These are phyloP conservation scores for Pegoplata infirma DNA, from an alignment of 2,888 invertebrate species.

Conservation along the genomic window DNA sequence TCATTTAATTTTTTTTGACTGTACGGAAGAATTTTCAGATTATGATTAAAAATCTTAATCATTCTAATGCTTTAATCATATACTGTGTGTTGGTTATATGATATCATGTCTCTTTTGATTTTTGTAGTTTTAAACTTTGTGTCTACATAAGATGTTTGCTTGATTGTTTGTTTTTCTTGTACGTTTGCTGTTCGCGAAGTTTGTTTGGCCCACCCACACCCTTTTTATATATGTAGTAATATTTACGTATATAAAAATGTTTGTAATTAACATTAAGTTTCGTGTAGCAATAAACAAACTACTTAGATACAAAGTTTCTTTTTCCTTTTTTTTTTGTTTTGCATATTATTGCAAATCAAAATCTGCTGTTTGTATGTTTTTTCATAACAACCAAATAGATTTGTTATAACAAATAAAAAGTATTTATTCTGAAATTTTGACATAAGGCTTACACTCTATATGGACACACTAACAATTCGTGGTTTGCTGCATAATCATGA, in stretches of 20 bases:
- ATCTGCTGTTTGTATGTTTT: conserved; percentile 1
- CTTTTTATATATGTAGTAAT: too few relatives aligned
- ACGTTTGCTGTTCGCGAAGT: too few relatives aligned
- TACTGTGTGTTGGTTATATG: not conserved
- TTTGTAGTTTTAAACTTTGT: not conserved
- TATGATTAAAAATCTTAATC: conserved; percentile 15
- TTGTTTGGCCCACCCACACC: conserved; percentile 57
- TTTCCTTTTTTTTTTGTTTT: not conserved
- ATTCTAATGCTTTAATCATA: not conserved
- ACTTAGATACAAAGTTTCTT: not conserved
- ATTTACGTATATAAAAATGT: conserved; percentile 24
- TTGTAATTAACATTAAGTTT: conserved; percentile 54
- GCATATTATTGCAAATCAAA: conserved; percentile 20
- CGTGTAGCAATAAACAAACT: conserved; percentile 49
- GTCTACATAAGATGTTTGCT: not conserved
- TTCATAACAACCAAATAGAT: conserved; percentile 32
- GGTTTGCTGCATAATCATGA: conserved; percentile 30
- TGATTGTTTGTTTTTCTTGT: not conserved
- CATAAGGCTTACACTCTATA: conserved; percentile 6
- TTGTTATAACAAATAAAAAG: conserved; percentile 40
- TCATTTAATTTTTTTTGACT: too few relatives aligned
- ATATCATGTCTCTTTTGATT: not conserved
- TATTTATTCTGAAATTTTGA: conserved; percentile 26
- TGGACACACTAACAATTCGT: conserved; percentile 34
- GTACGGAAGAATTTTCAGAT: too few relatives aligned